Conservation (phyloP, 2,797 vertebrate genomes). For the Leucoraja ocellata region DNA sequence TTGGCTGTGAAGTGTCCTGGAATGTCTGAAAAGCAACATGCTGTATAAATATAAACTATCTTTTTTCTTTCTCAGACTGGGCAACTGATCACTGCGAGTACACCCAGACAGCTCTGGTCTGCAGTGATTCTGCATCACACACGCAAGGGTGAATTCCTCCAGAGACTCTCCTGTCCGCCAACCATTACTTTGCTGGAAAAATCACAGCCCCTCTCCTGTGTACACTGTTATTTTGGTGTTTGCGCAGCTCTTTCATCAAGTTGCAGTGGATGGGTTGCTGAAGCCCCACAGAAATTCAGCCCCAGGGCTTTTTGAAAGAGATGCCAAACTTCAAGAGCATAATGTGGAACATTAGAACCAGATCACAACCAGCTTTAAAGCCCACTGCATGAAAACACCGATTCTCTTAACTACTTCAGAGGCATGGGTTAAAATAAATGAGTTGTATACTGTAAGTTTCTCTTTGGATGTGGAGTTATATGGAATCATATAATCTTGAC, state of each 20-base stretch:
- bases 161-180: not conserved
- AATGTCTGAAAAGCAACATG: too few species aligned
- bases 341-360: conserved; percentile 5
- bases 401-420: not conserved
- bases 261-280: not conserved
- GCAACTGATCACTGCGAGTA: not conserved
- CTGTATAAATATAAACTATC: too few species aligned
- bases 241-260: not conserved
- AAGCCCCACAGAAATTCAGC: not conserved
- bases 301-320: not conserved
- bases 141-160: not conserved
- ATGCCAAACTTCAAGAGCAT: not conserved
- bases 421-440: not conserved
- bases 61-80: not conserved
- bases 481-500: too few species aligned
- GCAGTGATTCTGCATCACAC: not conserved
- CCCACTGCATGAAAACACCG: not conserved
- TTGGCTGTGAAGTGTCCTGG: too few species aligned
- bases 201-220: not conserved
- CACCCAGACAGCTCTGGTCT: not conserved
- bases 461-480: too few species aligned
- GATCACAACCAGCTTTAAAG: not conserved
- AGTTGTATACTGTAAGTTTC: not conserved
- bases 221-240: not conserved
- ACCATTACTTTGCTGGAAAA: too few species aligned